Conservation (phyloP, 1,140 invertebrate species). For the Augochlora pura region DNA sequence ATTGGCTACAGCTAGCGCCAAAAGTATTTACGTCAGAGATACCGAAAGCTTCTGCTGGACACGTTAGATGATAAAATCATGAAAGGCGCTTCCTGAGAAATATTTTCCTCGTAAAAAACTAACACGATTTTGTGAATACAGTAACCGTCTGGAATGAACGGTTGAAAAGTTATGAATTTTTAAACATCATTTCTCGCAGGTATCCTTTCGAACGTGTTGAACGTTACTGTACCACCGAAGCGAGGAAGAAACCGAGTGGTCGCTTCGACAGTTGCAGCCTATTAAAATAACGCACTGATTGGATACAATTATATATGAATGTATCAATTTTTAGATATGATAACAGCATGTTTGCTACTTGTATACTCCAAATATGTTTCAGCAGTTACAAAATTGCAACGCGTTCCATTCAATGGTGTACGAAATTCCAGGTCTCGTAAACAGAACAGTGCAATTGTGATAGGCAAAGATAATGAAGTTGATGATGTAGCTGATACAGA, state of each 20-base stretch:
- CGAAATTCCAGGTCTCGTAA: conserved; percentile 7
- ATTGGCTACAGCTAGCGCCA: conserved; percentile 62
- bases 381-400: neutral
- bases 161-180: conserved; percentile 64
- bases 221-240: conserved; percentile 64
- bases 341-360: conserved; percentile 18
- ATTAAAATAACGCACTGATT: conserved; percentile 61
- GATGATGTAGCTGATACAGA: neutral
- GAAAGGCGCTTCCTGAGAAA: conserved; percentile 65
- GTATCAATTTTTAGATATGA: conserved; percentile 36
- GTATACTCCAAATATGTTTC: neutral
- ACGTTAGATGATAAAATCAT: conserved; percentile 60
- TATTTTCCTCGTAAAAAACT: conserved; percentile 64
- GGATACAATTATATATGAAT: conserved; percentile 48
- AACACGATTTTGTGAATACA: conserved; percentile 68
- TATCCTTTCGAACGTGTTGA: conserved; percentile 38
- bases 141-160: conserved; percentile 21
- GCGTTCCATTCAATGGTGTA: neutral
- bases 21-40: conserved; percentile 44
- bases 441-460: conserved; percentile 27
- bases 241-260: conserved; percentile 66
- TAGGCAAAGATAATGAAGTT: conserved; percentile 43
- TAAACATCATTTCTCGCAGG: conserved; percentile 38
- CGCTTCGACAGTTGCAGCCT: conserved; percentile 50
- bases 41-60: conserved; percentile 15